Percentiles rank a stretch among this genome's conserved stretches.
phyloP scores from a whole-genome alignment of 2,113 vertebrate species.

The Calyptommatus sinebrachiatus region DNA sequence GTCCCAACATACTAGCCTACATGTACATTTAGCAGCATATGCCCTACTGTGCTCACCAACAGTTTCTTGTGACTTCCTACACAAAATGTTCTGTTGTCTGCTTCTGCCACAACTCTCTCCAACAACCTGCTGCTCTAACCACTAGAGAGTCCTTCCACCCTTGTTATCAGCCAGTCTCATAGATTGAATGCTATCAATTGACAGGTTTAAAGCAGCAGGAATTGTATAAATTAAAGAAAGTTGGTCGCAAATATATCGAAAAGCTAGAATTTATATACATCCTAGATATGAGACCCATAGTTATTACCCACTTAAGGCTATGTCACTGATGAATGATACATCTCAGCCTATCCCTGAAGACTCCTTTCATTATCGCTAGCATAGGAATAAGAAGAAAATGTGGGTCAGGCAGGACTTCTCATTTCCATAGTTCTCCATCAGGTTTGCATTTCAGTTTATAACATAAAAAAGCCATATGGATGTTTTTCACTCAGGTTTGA shows the following conservation, averaged over 20 bases:
- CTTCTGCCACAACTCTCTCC: conserved; percentile 18
- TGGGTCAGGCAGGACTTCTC: conserved; percentile 61
- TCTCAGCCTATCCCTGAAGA: conserved; percentile 69
- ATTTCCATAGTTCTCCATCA: conserved; percentile 71
- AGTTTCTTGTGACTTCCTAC: background rate
- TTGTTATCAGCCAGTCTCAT: conserved; percentile 63
- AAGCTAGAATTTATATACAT: conserved; percentile 70
- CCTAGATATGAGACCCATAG: conserved; percentile 68
- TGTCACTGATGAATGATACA: conserved; percentile 69
- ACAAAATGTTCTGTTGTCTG: background rate
- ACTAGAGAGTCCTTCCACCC: conserved; percentile 56
- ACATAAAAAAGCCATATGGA: conserved; percentile 62
- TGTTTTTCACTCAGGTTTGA: conserved; percentile 68
- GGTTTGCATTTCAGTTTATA: conserved; percentile 70
- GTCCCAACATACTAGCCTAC: too few species aligned
- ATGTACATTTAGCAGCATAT: too few species aligned
- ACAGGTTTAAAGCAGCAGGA: conserved; percentile 70
- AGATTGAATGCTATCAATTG: conserved; percentile 71
- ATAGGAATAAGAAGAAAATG: conserved; percentile 57
- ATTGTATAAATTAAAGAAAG: conserved; percentile 69
- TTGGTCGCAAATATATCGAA: conserved; percentile 66
- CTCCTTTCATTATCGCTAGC: conserved; percentile 69
- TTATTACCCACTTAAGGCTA: conserved; percentile 72
- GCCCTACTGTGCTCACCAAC: background rate
- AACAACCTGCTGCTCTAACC: conserved; percentile 44